A percentile compares a stretch with the other conserved stretches of the same genome.
Evolutionary conservation across 2,113 vertebrate genomes (phyloP).

Genomic region (Gavia stellata): DNA sequence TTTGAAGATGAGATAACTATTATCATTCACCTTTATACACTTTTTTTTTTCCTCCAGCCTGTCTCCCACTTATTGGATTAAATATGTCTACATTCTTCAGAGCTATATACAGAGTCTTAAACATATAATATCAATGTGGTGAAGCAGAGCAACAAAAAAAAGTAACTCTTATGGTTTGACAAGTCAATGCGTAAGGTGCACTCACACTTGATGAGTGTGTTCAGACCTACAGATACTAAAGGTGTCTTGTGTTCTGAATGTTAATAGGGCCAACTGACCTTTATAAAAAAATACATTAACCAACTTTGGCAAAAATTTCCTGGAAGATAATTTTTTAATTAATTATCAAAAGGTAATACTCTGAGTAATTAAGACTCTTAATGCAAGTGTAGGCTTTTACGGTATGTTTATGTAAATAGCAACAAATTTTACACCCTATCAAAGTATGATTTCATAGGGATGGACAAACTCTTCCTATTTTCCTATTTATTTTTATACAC

Average conservation of each 20-base stretch:
- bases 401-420: not conserved
- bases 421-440: not conserved
- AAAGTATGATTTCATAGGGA: slow-evolving; percentile 6
- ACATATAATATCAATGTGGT: no score
- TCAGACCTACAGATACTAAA: not conserved
- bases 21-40: not conserved
- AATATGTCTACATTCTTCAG: not conserved
- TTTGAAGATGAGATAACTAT: not conserved
- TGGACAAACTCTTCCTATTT: slow-evolving; percentile 14
- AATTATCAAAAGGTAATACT: slow-evolving; percentile 31
- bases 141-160: not conserved
- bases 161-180: not conserved
- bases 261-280: not conserved
- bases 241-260: not conserved
- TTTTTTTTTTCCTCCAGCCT: not conserved
- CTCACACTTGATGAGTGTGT: not conserved
- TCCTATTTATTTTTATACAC: slow-evolving; percentile 42
- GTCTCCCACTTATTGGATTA: not conserved
- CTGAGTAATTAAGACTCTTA: slow-evolving; percentile 23
- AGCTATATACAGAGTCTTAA: not conserved
- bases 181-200: not conserved
- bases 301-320: not conserved
- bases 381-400: not conserved
- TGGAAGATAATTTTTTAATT: slow-evolving; percentile 35
- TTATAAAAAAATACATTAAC: not conserved